These are phyloP conservation scores for Oscheius sp. DNA, from an alignment of 1,140 invertebrate genomes.

Conservation along the genomic window DNA sequence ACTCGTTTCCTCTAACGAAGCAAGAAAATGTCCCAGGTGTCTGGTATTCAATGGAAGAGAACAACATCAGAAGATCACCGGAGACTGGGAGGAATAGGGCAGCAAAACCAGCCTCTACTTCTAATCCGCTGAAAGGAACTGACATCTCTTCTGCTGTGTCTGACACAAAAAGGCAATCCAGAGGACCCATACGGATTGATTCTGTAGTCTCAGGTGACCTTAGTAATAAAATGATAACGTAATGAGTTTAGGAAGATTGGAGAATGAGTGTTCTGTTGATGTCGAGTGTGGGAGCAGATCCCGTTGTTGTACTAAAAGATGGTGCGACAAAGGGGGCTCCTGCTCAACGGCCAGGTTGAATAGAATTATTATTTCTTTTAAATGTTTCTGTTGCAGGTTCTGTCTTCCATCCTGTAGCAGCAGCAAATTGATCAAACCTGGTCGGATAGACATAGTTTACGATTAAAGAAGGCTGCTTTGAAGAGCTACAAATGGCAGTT, in stretches of 20 bases:
- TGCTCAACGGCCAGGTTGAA: constrained; percentile 13
- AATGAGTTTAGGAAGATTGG: constrained; percentile 4
- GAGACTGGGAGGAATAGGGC: too few relatives aligned
- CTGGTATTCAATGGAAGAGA: neutral
- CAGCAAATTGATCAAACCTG: too few relatives aligned
- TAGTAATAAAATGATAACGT: neutral
- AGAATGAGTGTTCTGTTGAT: constrained; percentile 15
- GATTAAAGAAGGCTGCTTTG: too few relatives aligned
- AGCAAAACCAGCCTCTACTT: too few relatives aligned
- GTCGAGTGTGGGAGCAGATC: constrained; percentile 17
- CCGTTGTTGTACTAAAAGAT: constrained; percentile 21
- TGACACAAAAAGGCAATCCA: constrained; percentile 8
- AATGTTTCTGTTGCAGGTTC: neutral
- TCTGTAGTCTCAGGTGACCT: neutral
- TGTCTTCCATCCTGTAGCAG: neutral
- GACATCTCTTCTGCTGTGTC: neutral
- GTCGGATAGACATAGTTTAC: too few relatives aligned
- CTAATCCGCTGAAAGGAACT: neutral
- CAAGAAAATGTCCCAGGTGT: neutral
- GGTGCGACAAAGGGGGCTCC: constrained; percentile 10
- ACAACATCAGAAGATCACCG: neutral
- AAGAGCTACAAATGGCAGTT: too few relatives aligned
- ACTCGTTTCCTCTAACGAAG: neutral
- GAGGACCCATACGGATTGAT: neutral
- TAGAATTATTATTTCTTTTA: neutral